Conservation (phyloP, 1,140 invertebrate genomes). For the Ceratosolen fusciceps region DNA sequence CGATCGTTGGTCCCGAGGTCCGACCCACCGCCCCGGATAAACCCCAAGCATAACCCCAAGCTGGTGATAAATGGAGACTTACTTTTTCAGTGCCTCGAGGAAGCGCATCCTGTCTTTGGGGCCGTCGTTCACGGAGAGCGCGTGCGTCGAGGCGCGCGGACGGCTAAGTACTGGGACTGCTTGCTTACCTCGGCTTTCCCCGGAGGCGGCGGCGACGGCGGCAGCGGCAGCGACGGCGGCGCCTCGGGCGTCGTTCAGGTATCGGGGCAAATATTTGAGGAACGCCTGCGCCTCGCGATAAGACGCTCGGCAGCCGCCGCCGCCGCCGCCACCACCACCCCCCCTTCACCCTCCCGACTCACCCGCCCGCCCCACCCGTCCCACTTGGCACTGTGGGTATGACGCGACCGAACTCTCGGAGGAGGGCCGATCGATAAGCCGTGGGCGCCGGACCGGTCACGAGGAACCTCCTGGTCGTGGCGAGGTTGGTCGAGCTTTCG, state of each 20-base stretch:
- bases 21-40: no score
- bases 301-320: background rate
- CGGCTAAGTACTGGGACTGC: background rate
- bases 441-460: no score
- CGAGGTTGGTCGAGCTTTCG: no score
- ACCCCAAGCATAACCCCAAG: no score
- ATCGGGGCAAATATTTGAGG: conserved; percentile 22
- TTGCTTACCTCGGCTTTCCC: background rate
- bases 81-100: conserved; percentile 34
- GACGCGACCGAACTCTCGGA: no score
- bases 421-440: no score
- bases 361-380: background rate
- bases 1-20: no score
- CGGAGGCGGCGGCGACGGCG: background rate
- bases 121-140: background rate
- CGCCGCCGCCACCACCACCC: background rate
- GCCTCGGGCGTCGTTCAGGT: conserved; percentile 3
- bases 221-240: background rate
- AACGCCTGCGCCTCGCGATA: conserved; percentile 14
- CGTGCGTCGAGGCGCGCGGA: background rate
- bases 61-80: no score
- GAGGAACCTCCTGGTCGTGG: no score
- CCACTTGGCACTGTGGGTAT: background rate
- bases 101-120: conserved; percentile 11
- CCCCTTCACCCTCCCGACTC: background rate